Evolutionary conservation across 2,797 vertebrate genomes (phyloP).

Genomic region (Spheniscus humboldti): DNA sequence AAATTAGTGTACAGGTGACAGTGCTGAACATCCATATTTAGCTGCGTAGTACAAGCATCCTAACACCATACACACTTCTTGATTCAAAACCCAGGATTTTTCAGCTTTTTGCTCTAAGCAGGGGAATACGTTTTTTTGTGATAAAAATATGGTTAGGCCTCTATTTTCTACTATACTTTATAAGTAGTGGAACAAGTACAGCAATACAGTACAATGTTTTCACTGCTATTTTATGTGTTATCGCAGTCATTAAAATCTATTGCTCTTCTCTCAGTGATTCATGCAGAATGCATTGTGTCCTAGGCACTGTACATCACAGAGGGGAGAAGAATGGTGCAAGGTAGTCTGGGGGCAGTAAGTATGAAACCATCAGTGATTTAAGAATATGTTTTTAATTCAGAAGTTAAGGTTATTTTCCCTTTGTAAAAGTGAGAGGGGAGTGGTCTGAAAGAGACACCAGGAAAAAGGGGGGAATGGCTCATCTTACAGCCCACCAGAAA

Average conservation of each 20-base stretch:
- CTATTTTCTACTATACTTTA: background rate
- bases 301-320: accelerated
- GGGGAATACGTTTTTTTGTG: background rate
- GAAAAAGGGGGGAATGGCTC: background rate
- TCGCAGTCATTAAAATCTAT: background rate
- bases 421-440: background rate
- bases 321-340: too few species aligned
- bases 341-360: background rate
- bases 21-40: background rate
- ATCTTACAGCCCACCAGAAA: background rate
- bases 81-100: background rate
- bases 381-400: background rate
- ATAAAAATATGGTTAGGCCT: background rate
- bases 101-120: background rate
- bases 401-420: background rate
- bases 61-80: background rate
- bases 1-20: background rate
- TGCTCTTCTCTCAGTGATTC: background rate
- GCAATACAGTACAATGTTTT: background rate
- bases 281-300: background rate
- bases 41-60: background rate
- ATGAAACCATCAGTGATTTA: background rate
- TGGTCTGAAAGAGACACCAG: background rate
- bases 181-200: background rate
- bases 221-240: background rate